Conservation (phyloP, 2,113 vertebrate species). For the Ailurus styani region DNA sequence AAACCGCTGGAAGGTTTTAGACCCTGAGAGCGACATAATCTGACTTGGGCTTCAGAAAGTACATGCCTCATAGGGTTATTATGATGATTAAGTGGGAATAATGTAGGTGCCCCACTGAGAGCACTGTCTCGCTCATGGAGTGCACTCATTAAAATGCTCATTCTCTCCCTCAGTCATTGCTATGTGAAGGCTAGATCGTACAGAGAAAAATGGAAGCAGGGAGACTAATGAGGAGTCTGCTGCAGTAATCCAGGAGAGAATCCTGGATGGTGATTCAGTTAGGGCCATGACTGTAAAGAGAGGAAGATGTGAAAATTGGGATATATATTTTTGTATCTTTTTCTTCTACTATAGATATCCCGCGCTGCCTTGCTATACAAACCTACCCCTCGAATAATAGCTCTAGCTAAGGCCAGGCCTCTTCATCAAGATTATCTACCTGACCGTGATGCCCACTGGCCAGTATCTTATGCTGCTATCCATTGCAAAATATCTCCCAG, state of each 20-base stretch:
- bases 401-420: constrained; percentile 65
- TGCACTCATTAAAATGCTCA: background rate
- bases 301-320: background rate
- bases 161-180: background rate
- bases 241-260: background rate
- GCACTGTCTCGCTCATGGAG: background rate
- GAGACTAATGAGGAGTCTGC: background rate
- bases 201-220: background rate
- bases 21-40: background rate
- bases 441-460: constrained; percentile 46
- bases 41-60: background rate
- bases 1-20: background rate
- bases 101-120: background rate
- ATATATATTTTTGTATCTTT: background rate
- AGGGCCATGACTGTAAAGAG: background rate
- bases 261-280: background rate
- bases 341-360: constrained; percentile 57
- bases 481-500: constrained; percentile 40
- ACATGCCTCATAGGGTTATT: background rate
- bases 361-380: background rate
- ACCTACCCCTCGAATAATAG: constrained; percentile 44
- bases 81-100: background rate
- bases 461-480: constrained; percentile 66
- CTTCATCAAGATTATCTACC: constrained; percentile 20
- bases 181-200: background rate